Evolutionary conservation across 2,797 vertebrate species (phyloP).

Genomic region (Lepilemur septentrionalis): DNA sequence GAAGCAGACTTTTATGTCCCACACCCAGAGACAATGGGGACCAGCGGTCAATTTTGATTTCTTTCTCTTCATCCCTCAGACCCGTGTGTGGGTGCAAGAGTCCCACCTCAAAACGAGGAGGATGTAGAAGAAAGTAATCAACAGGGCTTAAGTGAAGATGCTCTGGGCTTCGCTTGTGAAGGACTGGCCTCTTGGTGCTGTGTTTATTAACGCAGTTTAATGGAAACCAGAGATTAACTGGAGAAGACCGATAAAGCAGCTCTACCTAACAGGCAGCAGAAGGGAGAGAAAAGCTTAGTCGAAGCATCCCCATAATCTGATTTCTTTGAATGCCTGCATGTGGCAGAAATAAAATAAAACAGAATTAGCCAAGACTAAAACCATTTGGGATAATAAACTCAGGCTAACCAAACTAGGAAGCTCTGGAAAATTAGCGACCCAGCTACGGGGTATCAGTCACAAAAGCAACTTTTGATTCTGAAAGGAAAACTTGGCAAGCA

Average conservation of each 20-base stretch:
- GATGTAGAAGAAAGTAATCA: background rate
- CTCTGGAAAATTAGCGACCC: conserved; percentile 37
- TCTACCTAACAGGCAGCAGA: background rate
- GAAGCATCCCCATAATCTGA: background rate
- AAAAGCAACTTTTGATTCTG: background rate
- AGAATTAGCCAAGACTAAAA: background rate
- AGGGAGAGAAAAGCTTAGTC: background rate
- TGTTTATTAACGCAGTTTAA: conserved; percentile 11
- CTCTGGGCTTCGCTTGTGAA: background rate
- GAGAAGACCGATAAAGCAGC: background rate
- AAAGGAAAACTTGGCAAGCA: background rate
- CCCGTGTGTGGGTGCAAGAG: background rate
- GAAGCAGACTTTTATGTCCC: background rate
- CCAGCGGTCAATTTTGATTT: background rate
- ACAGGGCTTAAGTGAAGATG: background rate
- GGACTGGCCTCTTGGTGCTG: background rate
- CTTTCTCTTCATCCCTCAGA: background rate
- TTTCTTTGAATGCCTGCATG: background rate
- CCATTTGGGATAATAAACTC: background rate
- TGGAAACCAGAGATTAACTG: conserved; percentile 5
- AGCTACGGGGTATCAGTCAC: background rate
- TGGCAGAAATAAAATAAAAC: conserved; percentile 24
- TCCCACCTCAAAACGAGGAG: background rate
- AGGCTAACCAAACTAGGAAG: background rate
- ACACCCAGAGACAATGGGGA: background rate